Evolutionary conservation across 1,140 invertebrate genomes (phyloP), one percentile per base, ranked within the genome.

Genomic region (Nebria ingens): DNA sequence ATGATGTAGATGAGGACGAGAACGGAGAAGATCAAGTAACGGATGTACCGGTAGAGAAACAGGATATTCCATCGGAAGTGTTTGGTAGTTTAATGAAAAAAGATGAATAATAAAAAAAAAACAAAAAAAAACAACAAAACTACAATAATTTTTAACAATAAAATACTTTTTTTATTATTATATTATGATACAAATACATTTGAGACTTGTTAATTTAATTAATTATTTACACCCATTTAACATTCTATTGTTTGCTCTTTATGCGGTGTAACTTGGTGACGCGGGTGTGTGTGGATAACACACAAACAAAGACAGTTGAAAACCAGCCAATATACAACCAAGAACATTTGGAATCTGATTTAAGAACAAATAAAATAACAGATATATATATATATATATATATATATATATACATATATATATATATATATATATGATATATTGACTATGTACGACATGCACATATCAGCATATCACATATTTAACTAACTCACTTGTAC

Each of bases 11-110:
- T 42, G 82, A 86, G 4, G 81, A 83, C 54, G 79, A 82, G 6
- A 80, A 83, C 21, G 76, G 75, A 19, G 77, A 78, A 59, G 74
- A 76, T 29, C 74, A 78, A 50, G 74, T 79, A 15, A 72, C 72
- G 56, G 65, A 69, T 56, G 71, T 89, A 58, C 83, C 85, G 56
- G 78, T 94, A 52, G 84, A 91, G 67, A 85, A 91, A 66, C 84
- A 91, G 71, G 72, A 74, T 49, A 80, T 94, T 61, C 91, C 91
- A 38, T 79, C 83, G 54, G 84, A 91, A 74, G 89, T 94, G 0
- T 94, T 93, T 79, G 90, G 90, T 57, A 81, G 87, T 60, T 76
- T 94, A 53, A 80, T 78, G 56, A 63, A 63, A 52, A 62, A 60
- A 52, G 25, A 34, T 34, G 25, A 34, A n/a, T n/a, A 34, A n/a